Conservation (phyloP, 2,113 vertebrate species). For the Picathartes gymnocephalus region DNA sequence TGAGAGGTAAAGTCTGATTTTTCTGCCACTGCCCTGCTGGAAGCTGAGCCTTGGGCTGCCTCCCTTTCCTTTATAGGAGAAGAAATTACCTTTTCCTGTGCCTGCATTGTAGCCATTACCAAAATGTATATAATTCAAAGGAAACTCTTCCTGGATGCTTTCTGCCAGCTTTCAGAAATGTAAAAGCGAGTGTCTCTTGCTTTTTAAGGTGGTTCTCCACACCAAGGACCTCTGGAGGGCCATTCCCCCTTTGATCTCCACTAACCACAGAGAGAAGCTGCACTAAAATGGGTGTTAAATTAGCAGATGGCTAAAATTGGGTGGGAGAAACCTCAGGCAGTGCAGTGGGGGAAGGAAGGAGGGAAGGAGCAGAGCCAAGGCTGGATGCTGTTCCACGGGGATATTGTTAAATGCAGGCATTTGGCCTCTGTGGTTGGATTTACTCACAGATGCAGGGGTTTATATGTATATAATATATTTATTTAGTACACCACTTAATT, state of each 20-base stretch:
- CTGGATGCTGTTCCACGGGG: neutral
- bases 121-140: neutral
- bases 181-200: neutral
- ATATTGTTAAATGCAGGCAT: neutral
- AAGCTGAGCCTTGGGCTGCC: neutral
- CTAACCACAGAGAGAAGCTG: neutral
- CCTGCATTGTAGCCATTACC: neutral
- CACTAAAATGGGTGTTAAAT: neutral
- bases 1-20: neutral
- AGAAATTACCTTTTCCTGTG: neutral
- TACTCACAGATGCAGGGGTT: neutral
- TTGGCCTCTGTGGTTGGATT: neutral
- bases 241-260: neutral
- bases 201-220: neutral
- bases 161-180: neutral
- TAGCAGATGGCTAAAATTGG: neutral
- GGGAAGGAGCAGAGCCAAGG: neutral
- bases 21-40: neutral
- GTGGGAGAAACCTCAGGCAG: neutral
- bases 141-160: neutral
- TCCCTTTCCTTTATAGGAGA: neutral
- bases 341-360: neutral
- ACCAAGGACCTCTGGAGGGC: neutral
- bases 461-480: neutral
- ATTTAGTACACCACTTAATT: neutral